Evolutionary conservation across 2,888 invertebrate genomes (phyloP), one percentile per base, ranked within the genome.

Genomic region (Penaeus monodon): DNA sequence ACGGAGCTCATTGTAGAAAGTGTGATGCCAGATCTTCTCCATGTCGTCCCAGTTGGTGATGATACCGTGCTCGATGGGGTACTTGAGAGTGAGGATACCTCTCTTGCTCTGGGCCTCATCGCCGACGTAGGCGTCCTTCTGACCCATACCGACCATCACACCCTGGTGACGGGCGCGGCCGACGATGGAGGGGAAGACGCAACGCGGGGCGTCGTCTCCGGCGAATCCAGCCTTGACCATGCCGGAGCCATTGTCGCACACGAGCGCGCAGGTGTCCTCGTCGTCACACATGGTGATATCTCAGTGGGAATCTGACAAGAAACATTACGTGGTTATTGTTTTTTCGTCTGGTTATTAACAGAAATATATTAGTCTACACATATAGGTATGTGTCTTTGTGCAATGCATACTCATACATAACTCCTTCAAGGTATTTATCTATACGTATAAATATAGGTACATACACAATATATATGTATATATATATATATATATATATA

Each of bases 21-120:
- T 98, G 94, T 98, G 98, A 93, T 98, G 98, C 98, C 98, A 98
- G 94, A 98, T 98, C 94, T 98, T 98, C 94, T 98, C 98, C 98
- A 98, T 98, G 92, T 98, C 98, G 92, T 98, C 98, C 98, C 98
- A 98, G 95, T 98, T 98, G 93, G 98, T 98, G 91, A 90, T 85
- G 86, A 90, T 90, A 64, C 90, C 90, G 81, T 90, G 90, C 29
- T 90, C 90, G 10, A 90, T 77, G 57, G 90, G 90, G 81, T 90
- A 90, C 57, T 90, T 89, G 66, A 90, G 88, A 24, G 89, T 90
- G n/a, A 90, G 89, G 82, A 90, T 89, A 81, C 90, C 90, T 84
- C 90, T 49, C 88, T 90, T 90, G 84, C 89, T 88, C 88, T 90
- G 90, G 76, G 90, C 89, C 80, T 88, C 89, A 65, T 90, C 90